Conservation (phyloP, 2,113 vertebrate genomes). For the Engystomops pustulosus region DNA sequence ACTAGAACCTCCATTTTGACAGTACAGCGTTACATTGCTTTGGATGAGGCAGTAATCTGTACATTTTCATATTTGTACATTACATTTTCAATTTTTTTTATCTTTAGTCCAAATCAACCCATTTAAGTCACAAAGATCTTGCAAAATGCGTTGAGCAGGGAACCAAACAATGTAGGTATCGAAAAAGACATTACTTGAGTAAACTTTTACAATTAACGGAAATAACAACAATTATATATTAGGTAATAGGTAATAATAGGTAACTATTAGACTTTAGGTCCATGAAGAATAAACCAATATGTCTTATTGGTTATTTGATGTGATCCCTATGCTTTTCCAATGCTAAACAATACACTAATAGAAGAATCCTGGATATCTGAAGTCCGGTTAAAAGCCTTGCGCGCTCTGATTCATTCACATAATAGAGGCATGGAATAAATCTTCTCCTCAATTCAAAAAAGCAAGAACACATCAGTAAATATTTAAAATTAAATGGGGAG, state of each 20-base stretch:
- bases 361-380: conserved; percentile 59
- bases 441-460: conserved; percentile 81
- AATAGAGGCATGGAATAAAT: conserved; percentile 80
- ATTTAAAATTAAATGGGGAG: conserved; percentile 84
- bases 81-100: no score
- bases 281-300: not conserved
- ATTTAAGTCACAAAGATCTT: not conserved
- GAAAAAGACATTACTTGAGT: no score
- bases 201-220: no score
- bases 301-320: conserved; percentile 41
- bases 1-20: no score
- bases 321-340: conserved; percentile 57
- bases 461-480: conserved; percentile 87
- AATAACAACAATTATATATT: no score
- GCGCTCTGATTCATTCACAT: conserved; percentile 73
- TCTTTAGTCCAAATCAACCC: no score
- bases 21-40: no score
- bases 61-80: no score
- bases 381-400: conserved; percentile 72
- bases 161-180: not conserved
- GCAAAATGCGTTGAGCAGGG: not conserved
- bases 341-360: conserved; percentile 54
- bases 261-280: not conserved
- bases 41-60: no score
- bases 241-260: no score